Conservation (phyloP, 2,888 invertebrate genomes). For the Aromia moschata region DNA sequence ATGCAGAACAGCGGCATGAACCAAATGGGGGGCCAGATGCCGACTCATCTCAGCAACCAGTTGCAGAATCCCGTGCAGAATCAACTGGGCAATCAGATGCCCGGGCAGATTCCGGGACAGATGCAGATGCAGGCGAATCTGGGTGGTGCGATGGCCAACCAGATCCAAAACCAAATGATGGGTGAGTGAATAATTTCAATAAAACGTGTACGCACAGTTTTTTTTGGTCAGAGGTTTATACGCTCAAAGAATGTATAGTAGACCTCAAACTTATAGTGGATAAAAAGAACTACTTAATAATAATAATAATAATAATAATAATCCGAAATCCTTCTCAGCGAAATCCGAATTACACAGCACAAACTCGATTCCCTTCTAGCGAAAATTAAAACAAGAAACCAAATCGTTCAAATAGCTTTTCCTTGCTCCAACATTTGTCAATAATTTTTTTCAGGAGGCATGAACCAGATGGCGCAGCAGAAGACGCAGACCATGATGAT, state of each 20-base stretch:
- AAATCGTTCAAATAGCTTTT: too few species aligned
- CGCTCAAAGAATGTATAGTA: too few species aligned
- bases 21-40: conserved; percentile 59
- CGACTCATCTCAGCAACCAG: conserved; percentile 58
- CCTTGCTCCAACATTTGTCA: too few species aligned
- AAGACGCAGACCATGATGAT: conserved; percentile 38
- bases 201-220: conserved; percentile 3
- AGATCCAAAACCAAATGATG: conserved; percentile 50
- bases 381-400: too few species aligned
- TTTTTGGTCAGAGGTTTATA: not conserved
- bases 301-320: too few species aligned
- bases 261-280: too few species aligned
- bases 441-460: conserved; percentile 48
- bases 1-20: conserved; percentile 65
- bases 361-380: too few species aligned
- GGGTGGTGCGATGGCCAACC: conserved; percentile 51
- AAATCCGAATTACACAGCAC: too few species aligned
- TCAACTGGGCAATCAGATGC: conserved; percentile 50
- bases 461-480: conserved; percentile 54
- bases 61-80: conserved; percentile 52
- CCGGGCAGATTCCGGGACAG: conserved; percentile 53
- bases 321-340: too few species aligned
- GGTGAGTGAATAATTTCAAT: conserved; percentile 35
- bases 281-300: too few species aligned
- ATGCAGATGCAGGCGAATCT: conserved; percentile 58